These are phyloP conservation scores for Hippoglossus stenolepis DNA, from an alignment of 2,113 vertebrate species.

Conservation along the genomic window DNA sequence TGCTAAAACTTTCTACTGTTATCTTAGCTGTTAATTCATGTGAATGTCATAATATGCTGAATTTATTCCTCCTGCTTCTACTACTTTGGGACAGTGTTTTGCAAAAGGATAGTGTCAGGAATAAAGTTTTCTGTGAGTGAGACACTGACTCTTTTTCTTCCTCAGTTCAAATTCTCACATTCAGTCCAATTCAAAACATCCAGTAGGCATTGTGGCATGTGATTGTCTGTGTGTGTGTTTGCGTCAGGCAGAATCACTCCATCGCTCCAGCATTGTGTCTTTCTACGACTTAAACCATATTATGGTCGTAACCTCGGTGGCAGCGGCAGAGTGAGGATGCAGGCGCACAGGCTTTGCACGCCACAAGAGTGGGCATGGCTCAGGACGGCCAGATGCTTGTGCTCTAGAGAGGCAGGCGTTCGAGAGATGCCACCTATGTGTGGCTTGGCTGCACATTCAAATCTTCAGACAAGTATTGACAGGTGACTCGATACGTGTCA, in stretches of 20 bases:
- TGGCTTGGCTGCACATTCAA: background rate
- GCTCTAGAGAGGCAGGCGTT: no score
- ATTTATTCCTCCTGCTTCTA: background rate
- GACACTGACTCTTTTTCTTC: no score
- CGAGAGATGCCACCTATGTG: slow-evolving; percentile 25
- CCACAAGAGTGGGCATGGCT: slow-evolving; percentile 71
- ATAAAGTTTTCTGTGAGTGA: slow-evolving; percentile 51
- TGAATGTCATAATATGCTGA: background rate
- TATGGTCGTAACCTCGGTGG: slow-evolving; percentile 87
- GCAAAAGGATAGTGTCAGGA: background rate
- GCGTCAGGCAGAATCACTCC: no score
- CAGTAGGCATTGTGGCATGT: no score
- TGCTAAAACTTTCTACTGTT: background rate
- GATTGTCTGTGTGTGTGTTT: slow-evolving; percentile 48
- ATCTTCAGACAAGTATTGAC: background rate
- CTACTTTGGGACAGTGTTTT: slow-evolving; percentile 53
- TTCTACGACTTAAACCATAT: slow-evolving; percentile 87
- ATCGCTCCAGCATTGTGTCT: slow-evolving; percentile 84
- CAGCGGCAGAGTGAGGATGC: slow-evolving; percentile 83
- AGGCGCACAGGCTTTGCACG: slow-evolving; percentile 83
- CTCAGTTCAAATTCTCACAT: no score
- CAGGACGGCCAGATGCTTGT: no score
- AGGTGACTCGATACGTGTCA: background rate
- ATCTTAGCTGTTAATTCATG: no score
- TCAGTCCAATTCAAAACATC: background rate